These are phyloP conservation scores for Hippocampus barbouri DNA, from an alignment of 2,113 vertebrate species.

Conservation along the genomic window DNA sequence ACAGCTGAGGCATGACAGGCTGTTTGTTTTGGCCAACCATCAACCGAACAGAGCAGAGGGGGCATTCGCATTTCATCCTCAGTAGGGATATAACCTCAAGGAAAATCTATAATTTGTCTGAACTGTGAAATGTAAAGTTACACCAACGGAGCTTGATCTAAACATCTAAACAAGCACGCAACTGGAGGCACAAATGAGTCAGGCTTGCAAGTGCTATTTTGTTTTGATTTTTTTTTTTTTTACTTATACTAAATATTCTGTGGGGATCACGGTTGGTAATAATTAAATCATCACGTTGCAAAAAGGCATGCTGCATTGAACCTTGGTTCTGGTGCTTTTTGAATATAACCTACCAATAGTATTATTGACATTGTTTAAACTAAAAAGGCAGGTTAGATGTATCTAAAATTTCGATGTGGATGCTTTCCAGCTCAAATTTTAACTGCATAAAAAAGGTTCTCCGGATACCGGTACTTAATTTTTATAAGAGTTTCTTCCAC, in stretches of 20 bases:
- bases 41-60: slow-evolving; percentile 34
- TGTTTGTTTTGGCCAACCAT: slow-evolving; percentile 61
- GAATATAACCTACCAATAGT: background rate
- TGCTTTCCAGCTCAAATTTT: background rate
- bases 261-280: background rate
- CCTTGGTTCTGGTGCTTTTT: background rate
- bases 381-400: background rate
- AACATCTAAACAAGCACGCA: background rate
- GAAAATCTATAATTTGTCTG: background rate
- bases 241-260: slow-evolving; percentile 1
- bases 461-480: slow-evolving; percentile 12
- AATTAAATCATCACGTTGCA: slow-evolving; percentile 13
- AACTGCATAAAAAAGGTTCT: slow-evolving; percentile 8
- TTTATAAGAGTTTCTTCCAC: slow-evolving; percentile 28
- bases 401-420: background rate
- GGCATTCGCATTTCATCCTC: slow-evolving; percentile 30
- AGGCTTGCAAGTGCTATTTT: background rate
- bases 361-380: background rate
- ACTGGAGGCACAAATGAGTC: background rate
- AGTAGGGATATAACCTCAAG: slow-evolving; percentile 16
- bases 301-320: slow-evolving; percentile 4
- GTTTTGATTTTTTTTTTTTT: background rate
- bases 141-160: background rate
- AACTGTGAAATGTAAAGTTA: slow-evolving; percentile 9
- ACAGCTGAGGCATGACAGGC: slow-evolving; percentile 55